A percentile compares a stretch with the other conserved stretches of the same genome.
Evolutionary conservation across 2,113 vertebrate genomes (phyloP).

Genomic region (Alaudala cheleensis): DNA sequence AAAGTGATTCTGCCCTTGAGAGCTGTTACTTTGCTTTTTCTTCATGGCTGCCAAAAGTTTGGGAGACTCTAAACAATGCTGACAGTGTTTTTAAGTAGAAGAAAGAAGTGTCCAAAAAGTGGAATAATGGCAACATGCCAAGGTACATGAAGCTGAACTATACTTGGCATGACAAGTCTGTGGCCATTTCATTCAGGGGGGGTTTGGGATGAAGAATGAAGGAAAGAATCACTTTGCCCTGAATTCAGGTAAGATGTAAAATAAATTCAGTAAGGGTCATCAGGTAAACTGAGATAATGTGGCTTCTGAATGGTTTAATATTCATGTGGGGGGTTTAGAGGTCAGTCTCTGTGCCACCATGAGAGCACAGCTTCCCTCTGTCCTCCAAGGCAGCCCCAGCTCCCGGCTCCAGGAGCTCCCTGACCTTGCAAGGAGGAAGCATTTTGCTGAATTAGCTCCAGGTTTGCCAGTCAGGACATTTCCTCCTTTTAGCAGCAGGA

Average conservation of each 20-base stretch:
- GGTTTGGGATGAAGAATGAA: background rate
- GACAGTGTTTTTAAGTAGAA: background rate
- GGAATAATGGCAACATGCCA: background rate
- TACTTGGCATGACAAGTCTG: background rate
- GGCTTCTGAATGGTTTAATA: background rate
- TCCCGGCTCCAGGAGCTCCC: background rate
- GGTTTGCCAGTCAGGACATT: background rate
- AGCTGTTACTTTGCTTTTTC: background rate
- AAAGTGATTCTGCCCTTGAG: background rate
- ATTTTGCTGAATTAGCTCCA: background rate
- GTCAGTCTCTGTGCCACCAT: too few species aligned
- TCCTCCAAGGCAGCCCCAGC: background rate
- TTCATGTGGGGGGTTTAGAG: background rate
- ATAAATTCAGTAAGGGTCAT: too few species aligned
- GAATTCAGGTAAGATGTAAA: background rate
- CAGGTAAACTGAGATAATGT: background rate
- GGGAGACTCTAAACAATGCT: background rate
- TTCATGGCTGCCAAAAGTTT: background rate
- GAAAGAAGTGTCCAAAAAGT: background rate
- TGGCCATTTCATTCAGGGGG: background rate
- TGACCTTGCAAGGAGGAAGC: background rate
- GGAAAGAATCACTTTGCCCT: background rate
- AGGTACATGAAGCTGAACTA: background rate
- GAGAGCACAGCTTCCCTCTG: background rate
- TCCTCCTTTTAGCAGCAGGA: background rate